Percentiles rank a stretch among this genome's conserved stretches.
Conservation (phyloP, 2,113 vertebrate species). For the Psilopogon haemacephalus region DNA sequence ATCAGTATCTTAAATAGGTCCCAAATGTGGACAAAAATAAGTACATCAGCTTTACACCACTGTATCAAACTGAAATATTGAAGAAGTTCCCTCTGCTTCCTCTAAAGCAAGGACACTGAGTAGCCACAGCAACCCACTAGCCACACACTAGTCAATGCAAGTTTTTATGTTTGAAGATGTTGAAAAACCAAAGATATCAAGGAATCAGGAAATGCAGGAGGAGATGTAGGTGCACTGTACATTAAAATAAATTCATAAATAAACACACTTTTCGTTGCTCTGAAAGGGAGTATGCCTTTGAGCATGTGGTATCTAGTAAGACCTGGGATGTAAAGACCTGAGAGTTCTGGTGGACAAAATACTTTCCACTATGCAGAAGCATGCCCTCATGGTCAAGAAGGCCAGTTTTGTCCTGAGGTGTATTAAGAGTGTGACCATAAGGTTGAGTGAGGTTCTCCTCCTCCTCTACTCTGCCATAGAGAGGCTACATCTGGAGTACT, state of each 20-base stretch:
- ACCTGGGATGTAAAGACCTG: no score
- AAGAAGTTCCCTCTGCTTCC: background rate
- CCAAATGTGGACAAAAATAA: background rate
- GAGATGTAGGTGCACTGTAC: background rate
- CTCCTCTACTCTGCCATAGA: no score
- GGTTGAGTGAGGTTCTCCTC: no score
- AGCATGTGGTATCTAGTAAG: no score
- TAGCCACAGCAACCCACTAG: background rate
- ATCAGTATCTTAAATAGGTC: background rate
- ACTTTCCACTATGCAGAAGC: no score
- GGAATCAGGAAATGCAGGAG: background rate
- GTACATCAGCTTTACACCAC: background rate
- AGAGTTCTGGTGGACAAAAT: no score
- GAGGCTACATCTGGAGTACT: no score
- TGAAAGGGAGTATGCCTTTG: background rate
- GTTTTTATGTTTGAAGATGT: background rate
- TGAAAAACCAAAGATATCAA: background rate
- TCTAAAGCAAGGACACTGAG: background rate
- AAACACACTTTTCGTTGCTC: background rate
- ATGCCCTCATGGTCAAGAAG: no score
- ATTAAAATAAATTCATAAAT: background rate
- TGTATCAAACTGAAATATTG: fast-evolving
- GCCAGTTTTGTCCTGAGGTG: no score
- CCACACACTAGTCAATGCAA: fast-evolving
- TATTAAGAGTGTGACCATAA: no score